phyloP scores from a whole-genome alignment of 2,113 vertebrate genomes.

The Strigops habroptila region DNA sequence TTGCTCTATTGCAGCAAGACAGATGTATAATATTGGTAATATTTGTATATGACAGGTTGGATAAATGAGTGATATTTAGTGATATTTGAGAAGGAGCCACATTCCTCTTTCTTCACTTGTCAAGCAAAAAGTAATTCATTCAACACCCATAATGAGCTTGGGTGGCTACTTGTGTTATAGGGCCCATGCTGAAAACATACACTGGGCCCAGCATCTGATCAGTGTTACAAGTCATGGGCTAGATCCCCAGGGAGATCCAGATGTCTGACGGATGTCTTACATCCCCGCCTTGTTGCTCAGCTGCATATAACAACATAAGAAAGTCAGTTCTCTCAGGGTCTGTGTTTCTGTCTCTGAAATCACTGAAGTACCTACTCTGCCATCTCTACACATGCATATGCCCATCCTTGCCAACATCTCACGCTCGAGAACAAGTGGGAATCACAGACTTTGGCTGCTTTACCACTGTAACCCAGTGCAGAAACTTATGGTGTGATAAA shows the following conservation, averaged over 20 bases:
- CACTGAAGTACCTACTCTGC: fast-evolving
- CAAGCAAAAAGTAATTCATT: neutral
- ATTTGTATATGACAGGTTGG: neutral
- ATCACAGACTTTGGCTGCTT: neutral
- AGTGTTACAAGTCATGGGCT: neutral
- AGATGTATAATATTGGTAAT: neutral
- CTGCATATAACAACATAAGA: neutral
- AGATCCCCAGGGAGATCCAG: neutral
- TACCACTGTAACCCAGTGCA: neutral
- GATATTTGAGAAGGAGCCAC: neutral
- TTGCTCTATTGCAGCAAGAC: neutral
- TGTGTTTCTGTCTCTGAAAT: neutral
- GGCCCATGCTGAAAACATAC: neutral
- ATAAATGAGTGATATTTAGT: neutral
- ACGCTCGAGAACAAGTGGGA: neutral
- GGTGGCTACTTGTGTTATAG: neutral
- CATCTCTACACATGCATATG: fast-evolving
- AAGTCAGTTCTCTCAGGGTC: neutral
- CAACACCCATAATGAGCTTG: neutral
- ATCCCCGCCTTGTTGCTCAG: neutral
- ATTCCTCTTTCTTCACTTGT: neutral
- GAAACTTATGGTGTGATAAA: neutral
- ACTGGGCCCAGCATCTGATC: neutral
- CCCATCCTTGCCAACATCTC: neutral
- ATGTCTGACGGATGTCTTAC: neutral